phyloP scores from a whole-genome alignment of 2,113 vertebrate species.

The Sclerurus mexicanus region DNA sequence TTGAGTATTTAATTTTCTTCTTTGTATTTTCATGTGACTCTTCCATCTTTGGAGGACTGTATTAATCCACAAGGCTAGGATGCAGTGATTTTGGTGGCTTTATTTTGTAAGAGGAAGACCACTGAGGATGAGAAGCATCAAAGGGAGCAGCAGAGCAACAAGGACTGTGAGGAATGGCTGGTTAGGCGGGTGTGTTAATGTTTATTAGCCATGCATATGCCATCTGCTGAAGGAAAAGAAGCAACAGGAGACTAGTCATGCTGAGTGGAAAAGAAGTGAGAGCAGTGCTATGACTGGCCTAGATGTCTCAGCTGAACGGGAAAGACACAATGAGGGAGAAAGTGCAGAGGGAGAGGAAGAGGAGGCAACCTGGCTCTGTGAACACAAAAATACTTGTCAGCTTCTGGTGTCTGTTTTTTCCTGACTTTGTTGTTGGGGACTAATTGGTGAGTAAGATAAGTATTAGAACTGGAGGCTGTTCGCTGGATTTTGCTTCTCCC shows the following conservation, averaged over 20 bases:
- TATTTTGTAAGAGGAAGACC: background rate
- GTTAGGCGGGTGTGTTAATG: background rate
- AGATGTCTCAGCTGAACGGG: background rate
- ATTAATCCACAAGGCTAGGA: background rate
- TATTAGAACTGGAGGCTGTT: background rate
- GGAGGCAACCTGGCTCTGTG: rapidly evolving
- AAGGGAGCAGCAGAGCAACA: background rate
- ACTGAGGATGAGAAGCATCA: background rate
- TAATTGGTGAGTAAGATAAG: background rate
- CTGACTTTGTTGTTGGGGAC: background rate
- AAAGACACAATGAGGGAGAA: background rate
- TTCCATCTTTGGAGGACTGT: background rate
- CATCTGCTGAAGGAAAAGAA: background rate
- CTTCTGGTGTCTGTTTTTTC: background rate
- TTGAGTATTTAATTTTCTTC: background rate
- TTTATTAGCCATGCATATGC: background rate
- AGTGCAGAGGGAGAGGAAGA: background rate
- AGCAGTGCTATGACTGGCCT: background rate
- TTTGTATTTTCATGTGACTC: background rate
- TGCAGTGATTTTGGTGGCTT: background rate
- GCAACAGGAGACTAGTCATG: background rate
- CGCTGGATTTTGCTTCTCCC: background rate
- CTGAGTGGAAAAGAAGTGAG: background rate
- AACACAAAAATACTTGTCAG: background rate
- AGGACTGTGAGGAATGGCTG: background rate